A percentile compares a stretch with the other conserved stretches of the same genome.
These are phyloP conservation scores for Onychomys arenicola DNA, from an alignment of 2,797 vertebrate genomes.

Conservation along the genomic window DNA sequence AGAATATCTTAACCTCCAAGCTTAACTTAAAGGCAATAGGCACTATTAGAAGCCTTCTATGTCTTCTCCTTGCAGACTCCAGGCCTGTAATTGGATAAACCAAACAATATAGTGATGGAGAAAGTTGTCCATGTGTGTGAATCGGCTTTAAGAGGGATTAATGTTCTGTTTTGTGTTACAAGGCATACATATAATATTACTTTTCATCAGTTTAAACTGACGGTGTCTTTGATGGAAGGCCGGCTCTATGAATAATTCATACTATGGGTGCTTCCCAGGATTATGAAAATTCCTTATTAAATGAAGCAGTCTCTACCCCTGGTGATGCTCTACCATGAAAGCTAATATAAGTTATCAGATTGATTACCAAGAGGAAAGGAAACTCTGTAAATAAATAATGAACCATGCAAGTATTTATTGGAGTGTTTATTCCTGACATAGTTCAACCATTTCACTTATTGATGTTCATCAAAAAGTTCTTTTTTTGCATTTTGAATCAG, in stretches of 20 bases:
- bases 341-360: neutral
- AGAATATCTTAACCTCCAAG: neutral
- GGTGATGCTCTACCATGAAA: neutral
- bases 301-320: neutral
- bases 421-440: neutral
- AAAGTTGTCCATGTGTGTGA: neutral
- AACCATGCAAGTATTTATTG: neutral
- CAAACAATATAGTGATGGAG: neutral
- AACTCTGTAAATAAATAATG: neutral
- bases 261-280: neutral
- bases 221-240: neutral
- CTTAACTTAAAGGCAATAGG: neutral
- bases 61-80: neutral
- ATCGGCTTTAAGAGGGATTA: neutral
- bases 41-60: neutral
- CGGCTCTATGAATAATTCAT: slow-evolving; percentile 48
- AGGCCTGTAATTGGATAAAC: neutral
- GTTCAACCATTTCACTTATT: neutral
- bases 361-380: neutral
- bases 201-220: neutral
- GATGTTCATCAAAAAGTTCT: neutral
- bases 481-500: neutral
- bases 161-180: neutral
- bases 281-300: slow-evolving; percentile 45
- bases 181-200: neutral